These are phyloP conservation scores for Toxotes chatareus DNA, from an alignment of 2,113 vertebrate species.

Conservation along the genomic window DNA sequence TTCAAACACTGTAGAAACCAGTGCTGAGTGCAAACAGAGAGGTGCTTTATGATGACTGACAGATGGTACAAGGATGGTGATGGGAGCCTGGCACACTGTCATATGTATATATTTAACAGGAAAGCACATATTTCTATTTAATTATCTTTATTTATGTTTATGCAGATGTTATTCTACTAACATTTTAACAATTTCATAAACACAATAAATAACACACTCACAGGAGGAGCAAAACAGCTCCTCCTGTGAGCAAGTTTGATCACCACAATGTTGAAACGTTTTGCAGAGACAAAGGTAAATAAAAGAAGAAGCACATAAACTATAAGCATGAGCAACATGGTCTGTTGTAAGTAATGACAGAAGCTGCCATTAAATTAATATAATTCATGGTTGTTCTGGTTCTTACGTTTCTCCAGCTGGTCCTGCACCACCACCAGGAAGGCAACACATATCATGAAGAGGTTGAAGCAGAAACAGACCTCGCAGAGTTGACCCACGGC, in stretches of 20 bases:
- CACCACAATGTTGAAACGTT: too few relatives aligned
- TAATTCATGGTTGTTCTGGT: background rate
- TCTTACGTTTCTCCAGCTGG: conserved; percentile 95
- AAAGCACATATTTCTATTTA: background rate
- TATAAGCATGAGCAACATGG: background rate
- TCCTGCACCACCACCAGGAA: conserved; percentile 96
- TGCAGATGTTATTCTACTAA: background rate
- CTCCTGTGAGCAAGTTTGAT: background rate
- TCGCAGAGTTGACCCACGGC: conserved; percentile 90
- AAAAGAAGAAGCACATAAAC: background rate
- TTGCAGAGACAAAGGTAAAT: too few relatives aligned
- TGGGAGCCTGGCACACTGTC: background rate
- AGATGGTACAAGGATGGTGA: background rate
- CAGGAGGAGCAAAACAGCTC: background rate
- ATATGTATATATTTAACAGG: background rate
- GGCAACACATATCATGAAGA: conserved; percentile 96
- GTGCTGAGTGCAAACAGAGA: background rate
- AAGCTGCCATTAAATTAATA: background rate
- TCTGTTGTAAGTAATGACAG: background rate
- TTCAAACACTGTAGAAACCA: conserved; percentile 1
- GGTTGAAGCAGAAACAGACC: conserved; percentile 93
- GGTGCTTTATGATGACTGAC: background rate
- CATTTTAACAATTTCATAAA: background rate
- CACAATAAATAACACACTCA: background rate
- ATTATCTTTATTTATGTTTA: background rate